Base-by-base conservation (phyloP, 53 echinoderm and acorn worm species). In the Temnopleurus reevesii region DNA sequence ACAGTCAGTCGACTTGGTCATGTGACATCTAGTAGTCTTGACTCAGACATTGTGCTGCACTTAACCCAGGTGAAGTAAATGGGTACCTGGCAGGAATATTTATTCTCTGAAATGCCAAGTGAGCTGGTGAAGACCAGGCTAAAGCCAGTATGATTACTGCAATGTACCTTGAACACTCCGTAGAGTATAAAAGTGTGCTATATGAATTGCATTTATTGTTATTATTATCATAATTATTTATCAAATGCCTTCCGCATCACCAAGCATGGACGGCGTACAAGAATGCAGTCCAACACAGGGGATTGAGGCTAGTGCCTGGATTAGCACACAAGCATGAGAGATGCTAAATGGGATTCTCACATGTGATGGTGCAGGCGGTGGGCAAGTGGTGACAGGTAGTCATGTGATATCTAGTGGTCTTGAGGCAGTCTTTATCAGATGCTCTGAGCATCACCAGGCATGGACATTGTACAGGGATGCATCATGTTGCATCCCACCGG, bases 291-390 rank as follows among this genome's bases (percentile, higher is more conserved):
- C 66, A n/a, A 35, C 38, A 21, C 41, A 21, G 36, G 1, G 66
- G 66, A 66, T 66, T 66, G 35, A 41, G 41, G 28, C 51, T 29
- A 8, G 79, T 46, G 49, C 79, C 79, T 79, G 79, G 79, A 79
- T 47, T 28, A 46, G 26, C 79, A 79, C 15, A 28, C 46, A 79
- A 79, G 79, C 79, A 12, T 46, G 79, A 27, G 46, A 79, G 46
- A 79, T 47, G 79, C 79, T 51, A 79, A 79, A 79, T 79, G 79
- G 79, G 46, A 46, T 79, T 79, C 79, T 79, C 79, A 79, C 46
- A 51, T 79, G 79, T 29, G 29, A 35, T 2, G 27, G 19, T 0
- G 79, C 79, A 79, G 51, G n/a, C n/a, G n/a, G 79, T 28, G 51
- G 51, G 25, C 46, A 49, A 30, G 79, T 51, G 49, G 47, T 79